These are phyloP conservation scores for Hymenochirus boettgeri DNA, from an alignment of 2,113 vertebrate genomes.

Conservation along the genomic window DNA sequence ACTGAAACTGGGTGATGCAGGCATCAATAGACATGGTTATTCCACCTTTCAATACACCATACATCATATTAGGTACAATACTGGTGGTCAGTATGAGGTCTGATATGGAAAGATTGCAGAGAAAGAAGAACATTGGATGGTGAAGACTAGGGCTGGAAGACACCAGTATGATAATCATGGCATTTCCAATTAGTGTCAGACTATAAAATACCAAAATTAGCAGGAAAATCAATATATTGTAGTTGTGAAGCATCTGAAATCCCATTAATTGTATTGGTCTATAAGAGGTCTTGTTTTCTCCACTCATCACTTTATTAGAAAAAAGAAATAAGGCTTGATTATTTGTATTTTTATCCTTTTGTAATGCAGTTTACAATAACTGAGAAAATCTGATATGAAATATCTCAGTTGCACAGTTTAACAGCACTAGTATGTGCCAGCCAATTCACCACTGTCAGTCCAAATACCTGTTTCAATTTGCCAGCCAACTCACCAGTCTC, in stretches of 20 bases:
- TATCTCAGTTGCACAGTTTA: too few species aligned
- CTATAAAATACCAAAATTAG: not conserved
- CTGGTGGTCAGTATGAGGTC: constrained; percentile 9
- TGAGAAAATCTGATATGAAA: too few species aligned
- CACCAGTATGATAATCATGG: constrained; percentile 1
- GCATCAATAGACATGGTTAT: not conserved
- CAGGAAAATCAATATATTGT: not conserved
- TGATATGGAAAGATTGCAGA: constrained; percentile 3
- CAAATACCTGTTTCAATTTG: too few species aligned
- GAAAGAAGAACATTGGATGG: constrained; percentile 16
- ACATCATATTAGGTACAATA: constrained; percentile 14
- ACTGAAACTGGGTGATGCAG: constrained; percentile 6
- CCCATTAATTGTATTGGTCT: not conserved
- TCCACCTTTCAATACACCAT: not conserved
- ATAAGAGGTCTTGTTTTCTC: not conserved
- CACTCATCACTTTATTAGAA: not conserved
- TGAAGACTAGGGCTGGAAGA: not conserved
- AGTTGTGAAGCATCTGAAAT: not conserved
- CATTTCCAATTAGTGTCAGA: constrained; percentile 8
- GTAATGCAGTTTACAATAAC: too few species aligned
- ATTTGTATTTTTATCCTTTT: too few species aligned
- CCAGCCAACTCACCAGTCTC: too few species aligned
- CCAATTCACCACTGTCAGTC: too few species aligned
- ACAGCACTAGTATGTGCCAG: too few species aligned
- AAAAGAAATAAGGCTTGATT: too few species aligned